Conservation (phyloP, 2,113 vertebrate species). For the Calidris pugnax region DNA sequence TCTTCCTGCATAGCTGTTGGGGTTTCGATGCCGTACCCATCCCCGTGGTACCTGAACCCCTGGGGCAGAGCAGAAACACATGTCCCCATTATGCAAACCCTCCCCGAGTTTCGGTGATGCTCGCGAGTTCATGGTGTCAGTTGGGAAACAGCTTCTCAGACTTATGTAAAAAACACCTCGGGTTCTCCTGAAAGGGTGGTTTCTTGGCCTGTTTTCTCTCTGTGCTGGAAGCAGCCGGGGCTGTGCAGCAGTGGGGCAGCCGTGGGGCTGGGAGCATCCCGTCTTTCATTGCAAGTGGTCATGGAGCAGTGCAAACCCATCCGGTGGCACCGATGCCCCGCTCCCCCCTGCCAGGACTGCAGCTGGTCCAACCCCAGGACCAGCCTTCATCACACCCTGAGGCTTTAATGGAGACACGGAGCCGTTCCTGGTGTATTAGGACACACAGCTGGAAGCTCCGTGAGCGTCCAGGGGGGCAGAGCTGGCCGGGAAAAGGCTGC, state of each 20-base stretch:
- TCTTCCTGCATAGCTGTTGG: neutral
- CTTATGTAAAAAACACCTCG: neutral
- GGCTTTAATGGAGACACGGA: accelerated
- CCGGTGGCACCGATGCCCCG: accelerated
- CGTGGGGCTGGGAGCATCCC: neutral
- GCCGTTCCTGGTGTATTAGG: accelerated
- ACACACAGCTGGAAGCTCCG: neutral
- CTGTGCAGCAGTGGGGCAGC: neutral
- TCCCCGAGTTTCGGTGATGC: neutral
- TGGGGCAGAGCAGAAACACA: neutral
- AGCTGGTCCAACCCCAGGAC: neutral
- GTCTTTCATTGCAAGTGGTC: neutral
- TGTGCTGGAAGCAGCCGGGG: neutral
- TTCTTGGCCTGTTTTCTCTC: neutral
- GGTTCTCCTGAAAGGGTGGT: neutral
- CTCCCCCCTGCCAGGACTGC: accelerated
- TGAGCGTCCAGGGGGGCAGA: neutral
- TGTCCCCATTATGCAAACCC: neutral
- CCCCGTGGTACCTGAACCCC: neutral
- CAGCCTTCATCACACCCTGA: accelerated
- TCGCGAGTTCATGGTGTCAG: neutral
- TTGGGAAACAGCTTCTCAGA: neutral
- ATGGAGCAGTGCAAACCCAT: neutral
- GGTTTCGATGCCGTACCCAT: neutral
- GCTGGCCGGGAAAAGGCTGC: neutral